These are phyloP conservation scores for Amyelois transitella DNA, from an alignment of 1,140 invertebrate genomes.

Conservation along the genomic window DNA sequence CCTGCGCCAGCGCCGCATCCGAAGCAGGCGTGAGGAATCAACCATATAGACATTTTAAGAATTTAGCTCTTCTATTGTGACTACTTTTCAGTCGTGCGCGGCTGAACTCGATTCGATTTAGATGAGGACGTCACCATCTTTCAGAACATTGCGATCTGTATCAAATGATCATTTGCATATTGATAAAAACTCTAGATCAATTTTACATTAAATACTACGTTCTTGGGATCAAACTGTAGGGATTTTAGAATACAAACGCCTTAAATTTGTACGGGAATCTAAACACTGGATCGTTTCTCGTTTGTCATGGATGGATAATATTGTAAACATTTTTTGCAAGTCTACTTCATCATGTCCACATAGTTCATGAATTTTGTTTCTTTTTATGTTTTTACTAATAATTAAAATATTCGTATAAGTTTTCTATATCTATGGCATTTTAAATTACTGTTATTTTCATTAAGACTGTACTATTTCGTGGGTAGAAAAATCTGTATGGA, in stretches of 20 bases:
- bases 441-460: slow-evolving; percentile 26
- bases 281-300: slow-evolving; percentile 12
- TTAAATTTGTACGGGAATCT: slow-evolving; percentile 9
- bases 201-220: slow-evolving; percentile 25
- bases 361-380: not conserved
- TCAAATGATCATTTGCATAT: not conserved
- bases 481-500: slow-evolving; percentile 25
- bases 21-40: slow-evolving; percentile 77
- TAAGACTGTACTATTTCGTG: slow-evolving; percentile 42
- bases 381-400: slow-evolving; percentile 14
- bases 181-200: slow-evolving; percentile 12
- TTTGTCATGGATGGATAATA: not conserved
- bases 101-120: slow-evolving; percentile 11
- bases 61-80: slow-evolving; percentile 13
- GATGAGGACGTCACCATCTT: slow-evolving; percentile 5
- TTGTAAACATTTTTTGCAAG: not conserved
- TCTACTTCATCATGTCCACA: slow-evolving; percentile 6
- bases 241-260: slow-evolving; percentile 21
- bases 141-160: not conserved
- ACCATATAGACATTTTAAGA: not conserved
- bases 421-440: slow-evolving; percentile 38
- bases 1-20: slow-evolving; percentile 76
- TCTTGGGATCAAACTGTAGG: slow-evolving; percentile 55
- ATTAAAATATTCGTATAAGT: slow-evolving; percentile 20
- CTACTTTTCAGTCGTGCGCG: slow-evolving; percentile 9